phyloP scores from a whole-genome alignment of 64 coral and sea anemone genomes.

The Acropora yongei region DNA sequence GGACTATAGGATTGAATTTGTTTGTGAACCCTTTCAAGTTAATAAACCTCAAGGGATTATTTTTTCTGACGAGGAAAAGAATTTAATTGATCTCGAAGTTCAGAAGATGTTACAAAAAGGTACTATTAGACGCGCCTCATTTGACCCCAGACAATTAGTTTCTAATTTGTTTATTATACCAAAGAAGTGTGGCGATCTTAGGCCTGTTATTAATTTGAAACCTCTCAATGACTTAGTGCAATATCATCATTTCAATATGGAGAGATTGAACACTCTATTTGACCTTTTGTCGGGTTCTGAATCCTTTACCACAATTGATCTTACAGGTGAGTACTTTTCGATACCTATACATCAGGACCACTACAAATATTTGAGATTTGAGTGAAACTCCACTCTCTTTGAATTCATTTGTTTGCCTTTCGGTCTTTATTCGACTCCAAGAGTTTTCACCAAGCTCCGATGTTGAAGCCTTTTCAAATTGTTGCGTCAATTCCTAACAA shows the following conservation, averaged over 20 bases:
- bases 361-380: not conserved
- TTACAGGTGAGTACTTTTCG: too few species aligned
- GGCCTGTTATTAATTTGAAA: slow-evolving; percentile 66
- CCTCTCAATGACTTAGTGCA: not conserved
- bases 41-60: slow-evolving; percentile 18
- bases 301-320: not conserved
- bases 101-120: slow-evolving; percentile 60
- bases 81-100: slow-evolving; percentile 58
- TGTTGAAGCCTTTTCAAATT: not conserved
- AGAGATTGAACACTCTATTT: too few species aligned
- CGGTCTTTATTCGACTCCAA: not conserved
- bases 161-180: slow-evolving; percentile 58
- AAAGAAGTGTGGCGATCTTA: slow-evolving; percentile 44
- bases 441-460: not conserved
- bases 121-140: slow-evolving; percentile 42
- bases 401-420: not conserved
- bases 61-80: slow-evolving; percentile 27
- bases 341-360: not conserved
- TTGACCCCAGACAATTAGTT: slow-evolving; percentile 42
- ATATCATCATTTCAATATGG: too few species aligned
- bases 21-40: slow-evolving; percentile 19
- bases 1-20: slow-evolving; percentile 52
- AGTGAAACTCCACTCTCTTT: too few species aligned
- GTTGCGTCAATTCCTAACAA: not conserved
- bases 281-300: slow-evolving; percentile 3